These are phyloP conservation scores for Marronus borbonicus DNA, from an alignment of 2,888 invertebrate genomes.

Conservation along the genomic window DNA sequence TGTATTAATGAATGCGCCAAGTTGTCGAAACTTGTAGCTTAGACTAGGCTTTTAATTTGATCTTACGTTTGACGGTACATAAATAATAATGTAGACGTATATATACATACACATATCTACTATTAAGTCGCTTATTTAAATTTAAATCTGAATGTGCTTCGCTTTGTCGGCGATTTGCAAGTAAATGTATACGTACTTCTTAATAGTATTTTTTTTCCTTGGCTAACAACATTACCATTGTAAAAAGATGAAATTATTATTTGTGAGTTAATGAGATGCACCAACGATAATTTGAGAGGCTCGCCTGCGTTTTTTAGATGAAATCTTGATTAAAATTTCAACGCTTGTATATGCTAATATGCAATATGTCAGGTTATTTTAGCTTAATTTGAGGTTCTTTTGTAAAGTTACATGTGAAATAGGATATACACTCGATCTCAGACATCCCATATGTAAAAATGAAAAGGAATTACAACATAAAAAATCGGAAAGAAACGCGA, in stretches of 20 bases:
- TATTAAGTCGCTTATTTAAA: neutral
- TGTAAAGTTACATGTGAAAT: too few relatives aligned
- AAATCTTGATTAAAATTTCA: conserved; percentile 7
- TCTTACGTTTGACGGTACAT: conserved; percentile 35
- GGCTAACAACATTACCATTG: neutral
- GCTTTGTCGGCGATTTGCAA: conserved; percentile 3
- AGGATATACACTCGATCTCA: too few relatives aligned
- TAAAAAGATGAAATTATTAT: neutral
- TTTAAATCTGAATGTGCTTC: neutral
- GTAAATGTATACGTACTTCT: neutral
- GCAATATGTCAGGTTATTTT: neutral
- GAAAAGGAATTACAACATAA: too few relatives aligned
- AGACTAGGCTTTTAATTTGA: conserved; percentile 14
- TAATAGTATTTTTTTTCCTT: neutral
- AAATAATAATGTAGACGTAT: conserved; percentile 25
- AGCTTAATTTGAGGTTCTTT: neutral
- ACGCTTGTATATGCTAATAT: neutral
- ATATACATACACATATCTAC: neutral
- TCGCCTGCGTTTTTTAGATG: neutral
- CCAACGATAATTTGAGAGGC: neutral
- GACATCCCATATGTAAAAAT: too few relatives aligned
- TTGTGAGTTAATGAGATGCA: neutral
- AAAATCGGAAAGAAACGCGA: too few relatives aligned
- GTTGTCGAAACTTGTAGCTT: conserved; percentile 8
- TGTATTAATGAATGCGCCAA: conserved; percentile 34